phyloP scores from a whole-genome alignment of 2,888 invertebrate species.

The Pollenia griseotomentosa region DNA sequence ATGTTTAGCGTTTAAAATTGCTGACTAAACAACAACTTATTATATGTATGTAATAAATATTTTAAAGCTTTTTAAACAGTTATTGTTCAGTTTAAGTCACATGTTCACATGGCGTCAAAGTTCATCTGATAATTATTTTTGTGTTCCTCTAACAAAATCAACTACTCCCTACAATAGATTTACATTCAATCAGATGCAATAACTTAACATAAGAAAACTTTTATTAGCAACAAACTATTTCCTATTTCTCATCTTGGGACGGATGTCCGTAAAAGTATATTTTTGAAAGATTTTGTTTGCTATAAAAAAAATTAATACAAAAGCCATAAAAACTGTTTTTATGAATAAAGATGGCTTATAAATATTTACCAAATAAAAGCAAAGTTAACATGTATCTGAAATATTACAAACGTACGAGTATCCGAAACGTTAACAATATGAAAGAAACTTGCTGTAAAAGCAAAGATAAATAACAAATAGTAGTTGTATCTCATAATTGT shows the following conservation, averaged over 20 bases:
- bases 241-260: conserved; percentile 44
- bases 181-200: neutral
- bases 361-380: neutral
- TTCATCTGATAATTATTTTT: conserved; percentile 15
- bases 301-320: neutral
- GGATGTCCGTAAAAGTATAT: conserved; percentile 38
- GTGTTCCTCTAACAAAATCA: neutral
- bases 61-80: too few species aligned
- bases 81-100: conserved; percentile 5
- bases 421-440: too few species aligned
- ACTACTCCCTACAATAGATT: conserved; percentile 3
- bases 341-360: conserved; percentile 20
- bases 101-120: conserved; percentile 46
- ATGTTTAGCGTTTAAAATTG: too few species aligned
- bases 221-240: conserved; percentile 24
- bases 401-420: too few species aligned
- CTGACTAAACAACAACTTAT: too few species aligned
- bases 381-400: too few species aligned
- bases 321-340: neutral
- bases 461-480: too few species aligned
- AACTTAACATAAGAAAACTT: neutral
- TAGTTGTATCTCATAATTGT: too few species aligned
- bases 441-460: too few species aligned
- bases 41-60: too few species aligned
- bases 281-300: conserved; percentile 6